phyloP scores from a whole-genome alignment of 1,140 invertebrate genomes.

The Hyposmocoma kahamanoa region DNA sequence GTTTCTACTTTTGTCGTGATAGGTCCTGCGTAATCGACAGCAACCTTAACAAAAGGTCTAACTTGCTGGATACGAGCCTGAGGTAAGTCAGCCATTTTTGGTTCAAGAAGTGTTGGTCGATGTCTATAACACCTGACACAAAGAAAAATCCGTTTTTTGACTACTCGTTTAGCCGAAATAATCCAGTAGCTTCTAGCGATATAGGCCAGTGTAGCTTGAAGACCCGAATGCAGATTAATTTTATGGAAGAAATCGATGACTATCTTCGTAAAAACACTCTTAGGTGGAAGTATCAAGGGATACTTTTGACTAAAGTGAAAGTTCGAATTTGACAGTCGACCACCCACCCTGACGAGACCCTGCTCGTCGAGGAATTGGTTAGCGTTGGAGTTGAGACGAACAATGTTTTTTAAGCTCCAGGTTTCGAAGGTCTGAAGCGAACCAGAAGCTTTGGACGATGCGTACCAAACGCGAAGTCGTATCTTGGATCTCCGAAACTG shows the following conservation, averaged over 20 bases:
- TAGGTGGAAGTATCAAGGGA: not conserved
- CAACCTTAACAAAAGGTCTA: conserved; percentile 35
- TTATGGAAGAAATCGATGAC: not conserved
- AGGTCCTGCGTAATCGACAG: not conserved
- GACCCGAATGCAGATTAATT: conserved; percentile 5
- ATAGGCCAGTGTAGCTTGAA: conserved; percentile 4
- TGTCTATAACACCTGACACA: conserved; percentile 7
- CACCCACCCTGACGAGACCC: conserved; percentile 10
- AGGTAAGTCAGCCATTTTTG: conserved; percentile 46
- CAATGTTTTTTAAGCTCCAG: not conserved
- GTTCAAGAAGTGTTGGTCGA: not conserved
- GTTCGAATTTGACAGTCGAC: not conserved
- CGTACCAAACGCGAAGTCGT: not conserved
- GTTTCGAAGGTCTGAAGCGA: not conserved
- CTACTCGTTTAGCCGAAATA: not conserved
- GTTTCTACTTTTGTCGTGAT: not conserved
- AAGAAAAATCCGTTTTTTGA: not conserved
- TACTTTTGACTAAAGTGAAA: not conserved
- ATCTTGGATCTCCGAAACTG: not conserved
- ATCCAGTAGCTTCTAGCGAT: conserved; percentile 10
- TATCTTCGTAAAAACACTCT: not conserved
- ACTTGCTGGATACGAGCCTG: conserved; percentile 22
- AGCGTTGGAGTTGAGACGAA: not conserved
- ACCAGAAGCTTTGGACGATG: not conserved
- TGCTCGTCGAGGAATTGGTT: not conserved